These are phyloP conservation scores for Epinephelus lanceolatus DNA, from an alignment of 2,113 vertebrate species.

Conservation along the genomic window DNA sequence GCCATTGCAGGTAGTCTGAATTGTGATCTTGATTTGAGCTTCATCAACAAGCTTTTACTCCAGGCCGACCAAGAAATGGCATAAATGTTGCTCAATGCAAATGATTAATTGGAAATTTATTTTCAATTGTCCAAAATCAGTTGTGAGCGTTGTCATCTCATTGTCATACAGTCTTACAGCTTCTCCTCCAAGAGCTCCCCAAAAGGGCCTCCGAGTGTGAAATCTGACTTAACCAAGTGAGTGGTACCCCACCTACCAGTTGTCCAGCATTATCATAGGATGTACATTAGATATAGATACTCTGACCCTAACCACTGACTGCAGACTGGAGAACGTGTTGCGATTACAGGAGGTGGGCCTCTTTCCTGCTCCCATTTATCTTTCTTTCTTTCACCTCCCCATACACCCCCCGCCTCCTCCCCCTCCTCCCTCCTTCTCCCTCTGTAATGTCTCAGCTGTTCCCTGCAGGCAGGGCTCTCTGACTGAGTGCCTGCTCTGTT, in stretches of 20 bases:
- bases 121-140: background rate
- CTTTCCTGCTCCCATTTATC: constrained; percentile 75
- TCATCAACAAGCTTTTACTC: background rate
- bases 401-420: constrained; percentile 19
- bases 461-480: constrained; percentile 73
- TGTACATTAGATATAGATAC: constrained; percentile 64
- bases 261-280: constrained; percentile 64
- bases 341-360: constrained; percentile 70
- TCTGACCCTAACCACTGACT: constrained; percentile 65
- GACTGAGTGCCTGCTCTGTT: constrained; percentile 81
- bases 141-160: background rate
- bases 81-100: background rate
- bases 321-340: constrained; percentile 47
- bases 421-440: constrained; percentile 32
- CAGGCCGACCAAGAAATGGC: background rate
- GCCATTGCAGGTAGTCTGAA: background rate
- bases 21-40: background rate
- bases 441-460: constrained; percentile 83
- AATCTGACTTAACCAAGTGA: constrained; percentile 17
- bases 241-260: constrained; percentile 42
- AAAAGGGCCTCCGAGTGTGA: constrained; percentile 9
- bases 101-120: background rate
- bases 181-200: constrained; percentile 19
- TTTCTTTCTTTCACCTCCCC: constrained; percentile 66
- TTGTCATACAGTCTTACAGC: constrained; percentile 16